Conservation (phyloP, 2,797 vertebrate species). For the Ispidina lecontei region DNA sequence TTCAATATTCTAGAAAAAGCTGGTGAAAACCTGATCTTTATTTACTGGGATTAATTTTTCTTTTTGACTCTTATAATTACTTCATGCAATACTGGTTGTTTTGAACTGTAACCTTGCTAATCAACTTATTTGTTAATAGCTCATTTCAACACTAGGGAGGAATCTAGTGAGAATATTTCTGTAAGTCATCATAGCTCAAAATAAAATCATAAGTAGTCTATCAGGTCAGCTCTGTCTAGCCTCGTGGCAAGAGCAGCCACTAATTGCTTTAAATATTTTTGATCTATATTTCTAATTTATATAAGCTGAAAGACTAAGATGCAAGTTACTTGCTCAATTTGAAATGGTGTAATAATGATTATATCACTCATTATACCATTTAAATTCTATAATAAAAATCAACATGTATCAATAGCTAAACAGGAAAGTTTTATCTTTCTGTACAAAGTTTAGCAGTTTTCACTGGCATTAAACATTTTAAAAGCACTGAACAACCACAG, state of each 20-base stretch:
- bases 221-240: neutral
- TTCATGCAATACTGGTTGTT: neutral
- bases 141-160: neutral
- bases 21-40: neutral
- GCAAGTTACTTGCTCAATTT: neutral
- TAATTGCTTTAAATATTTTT: neutral
- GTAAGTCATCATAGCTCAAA: neutral
- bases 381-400: neutral
- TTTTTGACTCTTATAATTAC: neutral
- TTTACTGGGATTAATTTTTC: neutral
- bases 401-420: neutral
- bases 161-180: neutral
- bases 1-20: neutral
- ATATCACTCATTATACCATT: neutral
- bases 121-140: neutral
- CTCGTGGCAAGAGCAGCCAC: neutral
- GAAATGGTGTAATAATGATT: neutral
- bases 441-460: neutral
- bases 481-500: neutral
- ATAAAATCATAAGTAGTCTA: neutral
- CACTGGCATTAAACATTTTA: neutral
- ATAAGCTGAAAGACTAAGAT: neutral
- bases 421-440: neutral
- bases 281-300: neutral
- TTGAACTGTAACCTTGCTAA: neutral